phyloP scores from a whole-genome alignment of 1,140 invertebrate species.

The Lasioglossum baleicum region DNA sequence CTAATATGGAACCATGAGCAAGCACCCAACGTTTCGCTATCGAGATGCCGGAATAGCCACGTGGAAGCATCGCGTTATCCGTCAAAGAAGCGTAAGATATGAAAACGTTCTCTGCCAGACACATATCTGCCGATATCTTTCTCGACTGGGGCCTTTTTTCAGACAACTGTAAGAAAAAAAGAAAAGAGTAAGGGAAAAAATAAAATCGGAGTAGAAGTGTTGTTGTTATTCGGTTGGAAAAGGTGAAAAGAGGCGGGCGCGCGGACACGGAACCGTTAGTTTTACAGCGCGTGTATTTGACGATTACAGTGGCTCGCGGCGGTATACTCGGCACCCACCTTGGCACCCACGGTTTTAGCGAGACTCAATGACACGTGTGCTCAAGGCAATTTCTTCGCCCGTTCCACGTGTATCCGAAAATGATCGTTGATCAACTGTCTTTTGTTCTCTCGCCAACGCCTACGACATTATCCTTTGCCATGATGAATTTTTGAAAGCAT shows the following conservation, averaged over 20 bases:
- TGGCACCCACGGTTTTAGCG: no score
- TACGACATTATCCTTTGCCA: neutral
- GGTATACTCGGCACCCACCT: no score
- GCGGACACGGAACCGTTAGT: no score
- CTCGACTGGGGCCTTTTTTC: no score
- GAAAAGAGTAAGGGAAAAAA: no score
- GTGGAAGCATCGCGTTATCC: neutral
- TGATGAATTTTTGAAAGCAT: no score
- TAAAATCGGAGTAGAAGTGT: no score
- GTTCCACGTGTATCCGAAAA: slow-evolving; percentile 39
- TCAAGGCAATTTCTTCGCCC: slow-evolving; percentile 4
- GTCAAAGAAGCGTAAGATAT: slow-evolving; percentile 52
- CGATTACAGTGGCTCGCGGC: no score
- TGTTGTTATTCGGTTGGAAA: no score
- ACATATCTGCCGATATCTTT: neutral
- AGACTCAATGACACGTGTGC: slow-evolving; percentile 38
- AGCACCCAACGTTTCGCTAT: slow-evolving; percentile 80
- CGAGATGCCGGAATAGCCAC: slow-evolving; percentile 78
- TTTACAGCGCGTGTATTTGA: no score
- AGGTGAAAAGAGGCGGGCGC: no score
- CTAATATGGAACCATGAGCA: slow-evolving; percentile 79
- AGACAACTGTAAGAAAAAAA: no score
- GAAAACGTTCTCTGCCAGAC: slow-evolving; percentile 57
- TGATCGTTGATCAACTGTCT: slow-evolving; percentile 33
- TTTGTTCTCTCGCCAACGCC: slow-evolving; percentile 11